Conservation (phyloP, 1,140 invertebrate genomes). For the Hetaerina americana region DNA sequence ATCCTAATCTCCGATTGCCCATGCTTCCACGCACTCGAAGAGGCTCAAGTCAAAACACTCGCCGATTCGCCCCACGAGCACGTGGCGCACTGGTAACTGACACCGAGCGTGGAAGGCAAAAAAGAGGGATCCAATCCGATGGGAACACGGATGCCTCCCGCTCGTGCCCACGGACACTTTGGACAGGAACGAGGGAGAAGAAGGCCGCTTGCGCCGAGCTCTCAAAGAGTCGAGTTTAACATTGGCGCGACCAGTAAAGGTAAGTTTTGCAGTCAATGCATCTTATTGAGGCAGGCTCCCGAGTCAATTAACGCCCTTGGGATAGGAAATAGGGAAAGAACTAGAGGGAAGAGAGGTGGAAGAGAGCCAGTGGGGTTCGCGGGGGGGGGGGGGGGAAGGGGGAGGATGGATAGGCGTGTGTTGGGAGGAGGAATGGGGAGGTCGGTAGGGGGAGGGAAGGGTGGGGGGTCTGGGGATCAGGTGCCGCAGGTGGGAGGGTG, state of each 20-base stretch:
- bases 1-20: neutral
- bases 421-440: neutral
- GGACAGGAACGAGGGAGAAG: neutral
- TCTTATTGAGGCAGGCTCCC: neutral
- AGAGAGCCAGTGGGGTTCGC: too few species aligned
- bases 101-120: too few species aligned
- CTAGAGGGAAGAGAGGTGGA: neutral
- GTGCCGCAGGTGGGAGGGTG: too few species aligned
- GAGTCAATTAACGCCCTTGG: neutral
- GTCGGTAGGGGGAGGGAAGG: neutral
- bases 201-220: neutral
- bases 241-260: neutral
- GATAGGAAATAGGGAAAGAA: neutral
- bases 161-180: neutral
- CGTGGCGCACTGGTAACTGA: neutral
- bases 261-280: neutral
- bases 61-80: neutral
- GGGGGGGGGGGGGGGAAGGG: neutral
- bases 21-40: neutral
- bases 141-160: neutral
- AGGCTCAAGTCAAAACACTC: neutral
- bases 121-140: neutral
- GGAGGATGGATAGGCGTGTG: neutral
- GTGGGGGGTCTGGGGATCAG: neutral
- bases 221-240: neutral